Base-by-base conservation (phyloP, 2,113 vertebrate species). In the Platysteira castanea region DNA sequence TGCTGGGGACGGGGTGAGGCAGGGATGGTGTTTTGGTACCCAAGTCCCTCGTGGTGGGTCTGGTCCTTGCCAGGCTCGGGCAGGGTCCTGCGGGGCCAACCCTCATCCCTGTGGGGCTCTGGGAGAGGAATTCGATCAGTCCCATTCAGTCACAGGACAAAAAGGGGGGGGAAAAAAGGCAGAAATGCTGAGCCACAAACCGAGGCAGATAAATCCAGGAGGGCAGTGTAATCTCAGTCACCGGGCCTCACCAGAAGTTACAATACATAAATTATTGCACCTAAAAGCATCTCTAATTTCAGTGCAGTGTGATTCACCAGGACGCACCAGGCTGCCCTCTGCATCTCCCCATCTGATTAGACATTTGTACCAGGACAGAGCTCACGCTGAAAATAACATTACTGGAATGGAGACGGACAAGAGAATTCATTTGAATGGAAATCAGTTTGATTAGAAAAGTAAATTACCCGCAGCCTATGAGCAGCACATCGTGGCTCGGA, bases 381-480 rank as follows among this genome's bases (percentile, higher is more conserved):
- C 91, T 93, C 53, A 61, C 22, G 89, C 95, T 96, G 85, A 84
- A 91, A 97, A 96, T 93, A 92, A 95, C 89, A 77, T 97, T 97
- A 97, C 97, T 94, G 97, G 97, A 98, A 97, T 22, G 52, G 90
- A 95, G 96, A 97, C 0, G 73, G 95, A 94, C 68, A 90, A 68
- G 94, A 86, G 96, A 84, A 87, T 93, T 96, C 96, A 46, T 74
- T 35, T 94, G 92, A 91, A 96, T 82, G 94, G 95, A 97, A 96
- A 97, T 96, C 97, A 76, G 96, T 98, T 84, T 90, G 97, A 97
- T 98, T 93, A 97, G 96, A 81, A 96, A 96, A 84, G 94, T 95
- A 94, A 93, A 90, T 96, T 90, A 85, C 92, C 47, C 19, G 1
- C 47, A 77, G 92, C 52, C 59, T 70, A 59, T 86, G 95, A 96